Percentiles rank a stretch among this genome's conserved stretches.
These are phyloP conservation scores for Bellardia pandia DNA, from an alignment of 2,888 invertebrate species.

Conservation along the genomic window DNA sequence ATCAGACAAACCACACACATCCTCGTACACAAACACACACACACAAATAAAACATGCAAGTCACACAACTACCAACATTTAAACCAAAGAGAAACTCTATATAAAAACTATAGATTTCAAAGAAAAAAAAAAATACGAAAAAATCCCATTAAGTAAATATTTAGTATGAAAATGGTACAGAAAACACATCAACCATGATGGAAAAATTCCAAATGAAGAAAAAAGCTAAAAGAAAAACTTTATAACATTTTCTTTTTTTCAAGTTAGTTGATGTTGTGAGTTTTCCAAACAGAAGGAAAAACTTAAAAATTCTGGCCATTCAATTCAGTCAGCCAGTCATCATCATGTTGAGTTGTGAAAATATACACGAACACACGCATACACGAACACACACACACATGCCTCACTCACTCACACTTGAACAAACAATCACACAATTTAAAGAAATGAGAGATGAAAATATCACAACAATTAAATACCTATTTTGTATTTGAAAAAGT, in stretches of 20 bases:
- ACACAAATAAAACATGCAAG: background rate
- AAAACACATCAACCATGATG: constrained; percentile 69
- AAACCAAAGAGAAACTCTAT: constrained; percentile 62
- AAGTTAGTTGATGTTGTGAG: constrained; percentile 29
- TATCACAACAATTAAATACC: background rate
- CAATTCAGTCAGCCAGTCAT: constrained; percentile 51
- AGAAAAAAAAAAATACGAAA: constrained; percentile 40
- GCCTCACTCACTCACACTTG: constrained; percentile 1
- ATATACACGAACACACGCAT: constrained; percentile 13
- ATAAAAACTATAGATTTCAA: constrained; percentile 59
- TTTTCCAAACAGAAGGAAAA: constrained; percentile 27
- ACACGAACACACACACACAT: constrained; percentile 5
- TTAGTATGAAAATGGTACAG: constrained; percentile 70
- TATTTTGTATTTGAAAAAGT: constrained; percentile 28
- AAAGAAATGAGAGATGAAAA: constrained; percentile 32
- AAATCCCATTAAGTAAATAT: constrained; percentile 69
- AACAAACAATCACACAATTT: constrained; percentile 36
- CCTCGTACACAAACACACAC: constrained; percentile 14
- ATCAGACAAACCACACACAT: constrained; percentile 67
- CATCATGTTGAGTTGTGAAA: constrained; percentile 36
- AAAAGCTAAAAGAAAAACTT: constrained; percentile 55
- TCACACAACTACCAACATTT: constrained; percentile 25
- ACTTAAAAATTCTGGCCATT: constrained; percentile 54
- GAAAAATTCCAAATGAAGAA: constrained; percentile 49
- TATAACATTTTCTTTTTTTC: constrained; percentile 38